Percentiles rank a stretch among this genome's conserved stretches.
Conservation (phyloP, 2,113 vertebrate genomes). For the Trematocara zebra region DNA sequence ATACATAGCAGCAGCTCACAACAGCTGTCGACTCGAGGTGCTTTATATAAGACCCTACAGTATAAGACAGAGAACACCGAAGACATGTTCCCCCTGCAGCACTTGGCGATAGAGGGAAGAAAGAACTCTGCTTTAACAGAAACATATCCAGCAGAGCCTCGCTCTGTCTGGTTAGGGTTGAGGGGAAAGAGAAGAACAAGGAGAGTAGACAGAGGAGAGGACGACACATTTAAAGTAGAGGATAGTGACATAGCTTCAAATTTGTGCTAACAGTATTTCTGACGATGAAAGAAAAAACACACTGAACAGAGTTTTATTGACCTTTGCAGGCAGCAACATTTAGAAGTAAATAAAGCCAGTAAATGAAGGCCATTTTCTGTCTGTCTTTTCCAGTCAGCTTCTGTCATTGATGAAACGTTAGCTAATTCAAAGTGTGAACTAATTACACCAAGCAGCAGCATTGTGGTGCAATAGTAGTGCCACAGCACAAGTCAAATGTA, state of each 20-base stretch:
- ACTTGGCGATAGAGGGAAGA: not conserved
- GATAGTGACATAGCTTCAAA: not conserved
- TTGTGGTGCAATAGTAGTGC: not conserved
- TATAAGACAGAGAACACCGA: not conserved
- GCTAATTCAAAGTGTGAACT: not conserved
- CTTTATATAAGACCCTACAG: not conserved
- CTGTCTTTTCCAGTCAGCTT: not conserved
- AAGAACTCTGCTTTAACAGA: not conserved
- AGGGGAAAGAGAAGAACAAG: not conserved
- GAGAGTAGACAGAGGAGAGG: not conserved
- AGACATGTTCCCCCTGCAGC: rapidly evolving
- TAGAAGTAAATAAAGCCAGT: not conserved
- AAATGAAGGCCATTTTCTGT: not conserved
- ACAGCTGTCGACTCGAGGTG: rapidly evolving
- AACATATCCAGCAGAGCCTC: not conserved
- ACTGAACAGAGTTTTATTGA: not conserved
- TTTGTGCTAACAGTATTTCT: not conserved
- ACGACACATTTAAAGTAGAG: rapidly evolving
- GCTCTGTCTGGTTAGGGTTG: rapidly evolving
- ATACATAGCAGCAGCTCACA: not conserved
- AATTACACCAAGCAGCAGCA: not conserved
- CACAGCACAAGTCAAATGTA: not conserved
- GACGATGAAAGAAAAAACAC: not conserved
- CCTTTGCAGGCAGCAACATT: not conserved
- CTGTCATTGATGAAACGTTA: not conserved